phyloP scores from a whole-genome alignment of 2,888 invertebrate species.

The Cantharis nigra region DNA sequence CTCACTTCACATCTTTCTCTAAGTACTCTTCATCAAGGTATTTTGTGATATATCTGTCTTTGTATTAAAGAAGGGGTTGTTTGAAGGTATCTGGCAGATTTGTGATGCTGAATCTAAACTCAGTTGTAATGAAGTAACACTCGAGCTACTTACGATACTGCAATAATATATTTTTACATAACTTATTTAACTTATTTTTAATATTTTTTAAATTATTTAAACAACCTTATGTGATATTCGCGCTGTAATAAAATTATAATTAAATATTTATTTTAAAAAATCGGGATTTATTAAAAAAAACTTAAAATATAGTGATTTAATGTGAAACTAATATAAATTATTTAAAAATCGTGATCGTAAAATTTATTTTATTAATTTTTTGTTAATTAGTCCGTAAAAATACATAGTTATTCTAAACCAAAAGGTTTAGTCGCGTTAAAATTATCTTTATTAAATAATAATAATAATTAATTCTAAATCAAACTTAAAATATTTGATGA shows the following conservation, averaged over 20 bases:
- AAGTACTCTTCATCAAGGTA: not conserved
- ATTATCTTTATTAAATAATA: not conserved
- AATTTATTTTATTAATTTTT: not conserved
- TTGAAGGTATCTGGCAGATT: constrained; percentile 13
- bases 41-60: constrained; percentile 5
- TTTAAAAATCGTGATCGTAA: not conserved
- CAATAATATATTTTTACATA: not conserved
- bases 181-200: not conserved
- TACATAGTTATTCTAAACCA: not conserved
- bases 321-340: not conserved
- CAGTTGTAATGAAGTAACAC: constrained; percentile 13
- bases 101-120: constrained; percentile 20
- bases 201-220: not conserved
- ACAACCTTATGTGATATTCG: constrained; percentile 2
- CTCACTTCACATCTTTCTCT: constrained; percentile 11
- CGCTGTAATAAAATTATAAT: not conserved
- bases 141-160: not conserved
- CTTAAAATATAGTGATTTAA: not conserved
- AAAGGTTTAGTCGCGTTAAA: not conserved
- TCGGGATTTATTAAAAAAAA: not conserved
- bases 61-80: constrained; percentile 1
- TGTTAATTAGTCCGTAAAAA: not conserved
- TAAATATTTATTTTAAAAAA: not conserved
- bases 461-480: not conserved
- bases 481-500: not conserved